Evolutionary conservation across 2,888 invertebrate genomes (phyloP).

Genomic region (Cerastoderma edule): DNA sequence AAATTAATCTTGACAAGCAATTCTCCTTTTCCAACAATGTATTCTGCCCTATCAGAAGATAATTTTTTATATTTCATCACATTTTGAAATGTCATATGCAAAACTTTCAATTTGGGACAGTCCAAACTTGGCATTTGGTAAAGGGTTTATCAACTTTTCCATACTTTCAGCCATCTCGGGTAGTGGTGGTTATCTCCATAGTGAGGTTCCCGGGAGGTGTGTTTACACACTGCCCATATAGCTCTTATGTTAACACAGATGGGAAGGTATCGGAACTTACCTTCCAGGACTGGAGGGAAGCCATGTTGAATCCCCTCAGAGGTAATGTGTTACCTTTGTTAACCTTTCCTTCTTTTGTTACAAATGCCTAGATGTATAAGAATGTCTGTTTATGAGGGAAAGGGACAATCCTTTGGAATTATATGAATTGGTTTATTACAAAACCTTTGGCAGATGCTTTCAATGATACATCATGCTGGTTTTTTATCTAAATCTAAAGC

Average conservation of each 20-base stretch:
- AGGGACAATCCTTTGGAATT: too few species aligned
- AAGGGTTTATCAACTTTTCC: neutral
- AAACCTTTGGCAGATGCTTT: too few species aligned
- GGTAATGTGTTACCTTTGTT: too few species aligned
- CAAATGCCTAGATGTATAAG: too few species aligned
- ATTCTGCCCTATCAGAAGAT: neutral
- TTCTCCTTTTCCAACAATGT: constrained; percentile 3
- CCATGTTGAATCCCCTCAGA: constrained; percentile 67
- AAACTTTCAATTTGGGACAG: neutral
- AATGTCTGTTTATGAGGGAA: too few species aligned
- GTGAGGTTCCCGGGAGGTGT: constrained; percentile 74
- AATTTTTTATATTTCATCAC: neutral
- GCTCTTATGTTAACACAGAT: constrained; percentile 59
- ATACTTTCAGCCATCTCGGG: constrained; percentile 53
- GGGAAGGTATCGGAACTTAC: constrained; percentile 59
- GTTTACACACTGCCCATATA: constrained; percentile 70
- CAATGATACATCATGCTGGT: too few species aligned
- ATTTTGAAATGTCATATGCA: too few species aligned
- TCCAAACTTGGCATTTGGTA: neutral
- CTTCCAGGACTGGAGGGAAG: constrained; percentile 70
- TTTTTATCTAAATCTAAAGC: too few species aligned
- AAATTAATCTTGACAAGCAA: neutral
- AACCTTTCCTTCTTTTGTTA: too few species aligned
- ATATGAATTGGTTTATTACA: too few species aligned
- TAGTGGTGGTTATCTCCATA: constrained; percentile 74